These are phyloP conservation scores for Drosophila chauvacae DNA, from an alignment of 1,140 invertebrate genomes.

Conservation along the genomic window DNA sequence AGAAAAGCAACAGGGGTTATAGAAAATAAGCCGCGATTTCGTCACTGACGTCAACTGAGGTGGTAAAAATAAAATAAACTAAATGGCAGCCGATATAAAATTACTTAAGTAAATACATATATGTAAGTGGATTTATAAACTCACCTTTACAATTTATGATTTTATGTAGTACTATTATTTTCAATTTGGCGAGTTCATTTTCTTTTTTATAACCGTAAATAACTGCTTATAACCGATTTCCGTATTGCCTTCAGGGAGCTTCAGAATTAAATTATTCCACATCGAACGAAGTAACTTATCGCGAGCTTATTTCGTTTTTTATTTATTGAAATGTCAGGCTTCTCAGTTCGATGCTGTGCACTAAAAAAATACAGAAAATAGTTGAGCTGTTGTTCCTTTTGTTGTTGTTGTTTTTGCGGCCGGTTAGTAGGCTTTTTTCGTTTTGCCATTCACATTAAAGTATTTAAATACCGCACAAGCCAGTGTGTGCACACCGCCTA, in stretches of 20 bases:
- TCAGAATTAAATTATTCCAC: background rate
- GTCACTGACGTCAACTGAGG: conserved; percentile 36
- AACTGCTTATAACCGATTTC: too few species aligned
- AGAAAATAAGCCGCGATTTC: conserved; percentile 27
- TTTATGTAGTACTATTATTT: background rate
- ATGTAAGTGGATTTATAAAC: background rate
- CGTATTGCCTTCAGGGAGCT: background rate
- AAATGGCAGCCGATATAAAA: background rate
- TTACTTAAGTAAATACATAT: background rate
- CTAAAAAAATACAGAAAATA: conserved; percentile 8
- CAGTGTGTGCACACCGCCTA: background rate
- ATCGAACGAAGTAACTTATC: background rate
- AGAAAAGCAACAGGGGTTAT: conserved; percentile 5
- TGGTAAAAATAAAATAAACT: conserved; percentile 15
- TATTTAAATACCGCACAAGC: background rate
- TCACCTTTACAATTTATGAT: conserved; percentile 5
- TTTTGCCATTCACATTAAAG: background rate
- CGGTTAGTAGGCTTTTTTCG: background rate
- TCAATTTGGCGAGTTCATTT: background rate
- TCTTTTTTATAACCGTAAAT: background rate
- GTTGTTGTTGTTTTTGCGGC: conserved; percentile 1
- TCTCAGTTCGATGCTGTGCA: background rate
- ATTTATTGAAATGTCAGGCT: background rate
- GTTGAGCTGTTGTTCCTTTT: background rate
- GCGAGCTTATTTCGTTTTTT: background rate